phyloP scores from a whole-genome alignment of 2,888 invertebrate genomes.

The Keiferia lycopersicella region DNA sequence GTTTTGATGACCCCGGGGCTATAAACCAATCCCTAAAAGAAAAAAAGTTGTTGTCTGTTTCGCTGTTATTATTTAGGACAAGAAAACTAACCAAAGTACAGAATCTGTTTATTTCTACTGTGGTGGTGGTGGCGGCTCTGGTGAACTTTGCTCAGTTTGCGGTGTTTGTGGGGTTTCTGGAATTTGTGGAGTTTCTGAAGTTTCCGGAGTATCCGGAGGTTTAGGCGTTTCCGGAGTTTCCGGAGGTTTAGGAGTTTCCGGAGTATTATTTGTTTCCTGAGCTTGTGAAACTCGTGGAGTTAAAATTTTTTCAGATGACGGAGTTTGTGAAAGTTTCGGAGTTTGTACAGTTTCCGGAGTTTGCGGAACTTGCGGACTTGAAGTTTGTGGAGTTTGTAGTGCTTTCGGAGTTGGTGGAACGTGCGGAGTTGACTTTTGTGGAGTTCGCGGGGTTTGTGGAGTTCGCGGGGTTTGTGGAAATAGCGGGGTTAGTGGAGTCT shows the following conservation, averaged over 20 bases:
- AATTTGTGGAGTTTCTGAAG: background rate
- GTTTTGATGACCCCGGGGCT: too few relatives aligned
- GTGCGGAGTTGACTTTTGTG: background rate
- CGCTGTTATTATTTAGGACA: too few relatives aligned
- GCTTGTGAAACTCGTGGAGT: too few relatives aligned
- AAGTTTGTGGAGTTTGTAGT: background rate
- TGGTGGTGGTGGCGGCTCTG: background rate
- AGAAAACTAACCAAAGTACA: too few relatives aligned
- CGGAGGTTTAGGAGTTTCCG: background rate
- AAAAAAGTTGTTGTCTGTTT: too few relatives aligned
- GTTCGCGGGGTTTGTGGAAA: too few relatives aligned
- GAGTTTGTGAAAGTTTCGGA: background rate
- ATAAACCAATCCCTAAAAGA: too few relatives aligned
- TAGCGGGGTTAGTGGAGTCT: too few relatives aligned
- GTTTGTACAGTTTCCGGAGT: background rate
- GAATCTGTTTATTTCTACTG: background rate
- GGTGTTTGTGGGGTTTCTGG: background rate
- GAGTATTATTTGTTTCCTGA: too few relatives aligned
- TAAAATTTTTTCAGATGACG: too few relatives aligned
- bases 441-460: too few relatives aligned
- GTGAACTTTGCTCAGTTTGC: too few relatives aligned
- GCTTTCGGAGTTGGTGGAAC: background rate
- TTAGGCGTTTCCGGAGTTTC: background rate
- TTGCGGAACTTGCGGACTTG: background rate
- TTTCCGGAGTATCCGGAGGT: background rate